A percentile compares a stretch with the other conserved stretches of the same genome.
Evolutionary conservation across 2,888 invertebrate genomes (phyloP).

Genomic region (Athalia cordata): DNA sequence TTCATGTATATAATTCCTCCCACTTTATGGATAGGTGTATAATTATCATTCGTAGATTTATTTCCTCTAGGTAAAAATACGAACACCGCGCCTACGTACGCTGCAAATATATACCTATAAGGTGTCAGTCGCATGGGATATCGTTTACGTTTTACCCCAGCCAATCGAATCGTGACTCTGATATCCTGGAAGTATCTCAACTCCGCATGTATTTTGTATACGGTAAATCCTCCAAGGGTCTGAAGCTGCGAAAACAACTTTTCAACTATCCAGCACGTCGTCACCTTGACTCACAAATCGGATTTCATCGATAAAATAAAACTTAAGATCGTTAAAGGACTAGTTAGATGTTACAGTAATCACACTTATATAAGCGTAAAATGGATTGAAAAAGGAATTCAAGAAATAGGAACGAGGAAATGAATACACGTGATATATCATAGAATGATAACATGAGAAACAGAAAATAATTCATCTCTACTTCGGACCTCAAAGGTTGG

Average conservation of each 20-base stretch:
- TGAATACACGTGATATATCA: too few relatives aligned
- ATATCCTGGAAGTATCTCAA: neutral
- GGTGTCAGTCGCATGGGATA: neutral
- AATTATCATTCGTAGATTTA: constrained; percentile 36
- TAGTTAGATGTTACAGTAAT: too few relatives aligned
- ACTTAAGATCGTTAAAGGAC: neutral
- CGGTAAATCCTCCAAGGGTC: constrained; percentile 17
- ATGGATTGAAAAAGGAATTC: too few relatives aligned
- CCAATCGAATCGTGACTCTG: too few relatives aligned
- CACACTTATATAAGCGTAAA: too few relatives aligned
- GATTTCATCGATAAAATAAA: neutral
- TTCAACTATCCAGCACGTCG: constrained; percentile 33
- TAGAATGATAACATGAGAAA: neutral
- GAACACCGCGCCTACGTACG: constrained; percentile 28
- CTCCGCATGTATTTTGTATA: neutral
- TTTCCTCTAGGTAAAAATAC: constrained; percentile 28
- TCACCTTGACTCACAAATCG: constrained; percentile 10
- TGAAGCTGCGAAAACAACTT: constrained; percentile 12
- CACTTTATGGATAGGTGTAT: neutral
- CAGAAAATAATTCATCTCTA: neutral
- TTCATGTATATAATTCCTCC: constrained; percentile 12
- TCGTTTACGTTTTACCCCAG: neutral
- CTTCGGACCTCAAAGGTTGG: neutral
- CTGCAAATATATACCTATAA: constrained; percentile 28
- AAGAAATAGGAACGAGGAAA: too few relatives aligned